Evolutionary conservation across 2,888 invertebrate species (phyloP).

Genomic region (Scelioninae gen. 2): DNA sequence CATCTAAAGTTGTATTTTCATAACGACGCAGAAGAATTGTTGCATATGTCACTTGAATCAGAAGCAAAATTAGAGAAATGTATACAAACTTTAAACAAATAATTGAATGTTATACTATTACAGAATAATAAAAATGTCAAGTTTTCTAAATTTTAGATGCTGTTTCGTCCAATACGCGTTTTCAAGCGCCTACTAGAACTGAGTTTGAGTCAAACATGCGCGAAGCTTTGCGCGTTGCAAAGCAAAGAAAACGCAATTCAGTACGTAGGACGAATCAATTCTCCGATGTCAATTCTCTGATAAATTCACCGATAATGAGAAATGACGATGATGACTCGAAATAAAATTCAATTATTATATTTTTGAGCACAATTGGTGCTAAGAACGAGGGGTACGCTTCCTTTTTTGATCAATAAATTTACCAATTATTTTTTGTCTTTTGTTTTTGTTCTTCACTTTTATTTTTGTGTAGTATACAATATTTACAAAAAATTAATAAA

Average conservation of each 20-base stretch:
- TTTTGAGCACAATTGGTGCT: conserved; percentile 39
- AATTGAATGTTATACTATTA: too few relatives aligned
- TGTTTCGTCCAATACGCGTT: conserved; percentile 52
- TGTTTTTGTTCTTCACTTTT: too few relatives aligned
- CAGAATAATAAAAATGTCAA: too few relatives aligned
- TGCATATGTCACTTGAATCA: too few relatives aligned
- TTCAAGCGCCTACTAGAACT: conserved; percentile 55
- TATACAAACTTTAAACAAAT: too few relatives aligned
- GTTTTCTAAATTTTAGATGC: conserved; percentile 46
- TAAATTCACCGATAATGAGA: conserved; percentile 48
- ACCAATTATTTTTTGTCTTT: too few relatives aligned
- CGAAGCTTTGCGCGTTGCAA: conserved; percentile 59
- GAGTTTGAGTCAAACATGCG: conserved; percentile 60
- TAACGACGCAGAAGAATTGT: too few relatives aligned
- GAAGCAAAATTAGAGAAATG: too few relatives aligned
- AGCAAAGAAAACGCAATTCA: conserved; percentile 60
- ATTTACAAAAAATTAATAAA: too few relatives aligned
- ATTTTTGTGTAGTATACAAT: too few relatives aligned
- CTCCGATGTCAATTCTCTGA: conserved; percentile 50
- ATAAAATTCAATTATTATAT: conserved; percentile 30
- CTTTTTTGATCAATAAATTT: too few relatives aligned
- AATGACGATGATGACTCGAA: conserved; percentile 58
- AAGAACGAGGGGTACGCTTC: conserved; percentile 36
- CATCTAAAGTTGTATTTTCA: too few relatives aligned
- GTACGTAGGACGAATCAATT: conserved; percentile 53